Evolutionary conservation across 1,140 invertebrate species (phyloP).

Genomic region (Penaeus indicus): DNA sequence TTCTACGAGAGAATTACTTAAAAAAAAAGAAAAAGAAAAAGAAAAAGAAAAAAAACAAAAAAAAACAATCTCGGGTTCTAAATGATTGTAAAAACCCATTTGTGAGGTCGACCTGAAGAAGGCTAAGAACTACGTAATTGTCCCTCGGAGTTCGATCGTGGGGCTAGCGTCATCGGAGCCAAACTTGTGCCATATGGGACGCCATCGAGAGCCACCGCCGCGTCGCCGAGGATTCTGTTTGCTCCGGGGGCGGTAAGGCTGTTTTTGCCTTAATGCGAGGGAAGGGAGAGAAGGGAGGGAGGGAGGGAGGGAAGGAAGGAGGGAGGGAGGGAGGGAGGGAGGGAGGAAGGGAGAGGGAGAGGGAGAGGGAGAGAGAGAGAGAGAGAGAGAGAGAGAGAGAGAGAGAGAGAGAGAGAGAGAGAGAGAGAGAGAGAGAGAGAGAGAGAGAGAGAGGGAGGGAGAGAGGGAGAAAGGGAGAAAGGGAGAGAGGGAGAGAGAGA

Average conservation of each 20-base stretch:
- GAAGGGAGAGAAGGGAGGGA: background rate
- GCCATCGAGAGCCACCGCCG: no score
- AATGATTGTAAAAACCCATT: slow-evolving; percentile 43
- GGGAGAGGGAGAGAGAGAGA: background rate
- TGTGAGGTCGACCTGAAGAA: background rate
- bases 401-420: background rate
- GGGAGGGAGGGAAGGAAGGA: background rate
- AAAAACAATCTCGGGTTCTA: slow-evolving; percentile 1
- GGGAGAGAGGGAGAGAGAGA: background rate
- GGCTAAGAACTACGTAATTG: slow-evolving; percentile 34
- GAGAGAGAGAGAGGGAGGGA: no score
- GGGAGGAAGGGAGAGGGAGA: background rate
- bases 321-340: background rate
- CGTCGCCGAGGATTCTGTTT: no score
- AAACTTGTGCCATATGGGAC: background rate
- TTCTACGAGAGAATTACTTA: background rate
- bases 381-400: background rate
- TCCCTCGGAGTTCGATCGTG: slow-evolving; percentile 28
- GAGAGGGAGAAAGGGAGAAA: no score
- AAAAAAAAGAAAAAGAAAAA: background rate
- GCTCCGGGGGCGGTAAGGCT: no score
- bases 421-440: background rate
- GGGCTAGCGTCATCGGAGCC: background rate
- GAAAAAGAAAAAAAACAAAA: background rate
- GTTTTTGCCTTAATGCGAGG: background rate